Evolutionary conservation across 2,888 invertebrate genomes (phyloP), one percentile per base, ranked within the genome.

Genomic region (Lycaena phlaeas): DNA sequence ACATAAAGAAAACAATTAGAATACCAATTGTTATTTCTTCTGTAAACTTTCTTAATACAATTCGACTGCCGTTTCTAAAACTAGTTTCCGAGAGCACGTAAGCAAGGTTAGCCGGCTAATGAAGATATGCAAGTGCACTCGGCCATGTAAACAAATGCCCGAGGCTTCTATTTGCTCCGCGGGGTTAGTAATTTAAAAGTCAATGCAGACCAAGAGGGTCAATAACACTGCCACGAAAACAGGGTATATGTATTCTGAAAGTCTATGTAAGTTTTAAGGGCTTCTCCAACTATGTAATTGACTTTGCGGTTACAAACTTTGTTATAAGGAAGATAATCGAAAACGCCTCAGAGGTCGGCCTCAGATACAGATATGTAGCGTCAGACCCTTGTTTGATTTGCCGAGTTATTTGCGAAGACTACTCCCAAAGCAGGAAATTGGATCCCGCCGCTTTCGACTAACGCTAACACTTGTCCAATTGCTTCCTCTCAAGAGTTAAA

Each of bases 251-350:
- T 82, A 82, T 82, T 82, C 82, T 72, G 68, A 72, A 68, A 66
- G 74, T 66, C 72, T 75, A 77, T 81, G 81, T 79, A 82, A 82
- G 81, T 84, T 82, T 79, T 82, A 79, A 81, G 81, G 82, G 76
- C 79, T 82, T 84, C 79, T 81, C 79, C 81, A 84, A 82, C 82
- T 84, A 82, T 82, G 84, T 84, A 84, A 84, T 84, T 82, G 81
- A 84, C 84, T 84, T 74, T 79, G 82, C 75, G 82, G 82, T 78
- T 72, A 64, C 72, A 68, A 66, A 77, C 82, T 82, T 82, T 79
- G 84, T 79, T 79, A 81, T 77, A 67, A 60, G 61, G 58, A 71
- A 72, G 73, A 76, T 82, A 81, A 81, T 82, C 81, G 79, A 81
- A 81, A 82, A 76, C 79, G 82, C 81, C 78, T 77, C 78, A 73